A percentile compares a stretch with the other conserved stretches of the same genome.
These are phyloP conservation scores for Mythimna lalbum DNA, from an alignment of 2,888 invertebrate genomes.

Conservation along the genomic window DNA sequence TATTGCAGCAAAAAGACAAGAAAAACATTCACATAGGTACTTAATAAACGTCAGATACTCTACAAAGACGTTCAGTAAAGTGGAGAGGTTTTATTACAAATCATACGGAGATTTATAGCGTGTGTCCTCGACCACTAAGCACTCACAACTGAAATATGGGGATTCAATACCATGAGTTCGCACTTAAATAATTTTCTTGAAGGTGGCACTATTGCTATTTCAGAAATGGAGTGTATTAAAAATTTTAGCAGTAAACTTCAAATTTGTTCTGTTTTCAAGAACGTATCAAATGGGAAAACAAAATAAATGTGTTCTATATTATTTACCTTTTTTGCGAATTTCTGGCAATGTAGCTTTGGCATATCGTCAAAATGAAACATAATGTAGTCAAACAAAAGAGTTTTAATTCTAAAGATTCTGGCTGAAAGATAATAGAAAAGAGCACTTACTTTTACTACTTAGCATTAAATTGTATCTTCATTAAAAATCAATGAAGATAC, in stretches of 20 bases:
- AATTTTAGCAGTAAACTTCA: conserved; percentile 31
- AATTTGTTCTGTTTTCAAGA: conserved; percentile 41
- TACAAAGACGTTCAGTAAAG: conserved; percentile 64
- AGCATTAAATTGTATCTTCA: not conserved
- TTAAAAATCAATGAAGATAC: not conserved
- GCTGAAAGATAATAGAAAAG: not conserved
- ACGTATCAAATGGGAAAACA: conserved; percentile 27
- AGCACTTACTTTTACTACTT: no score
- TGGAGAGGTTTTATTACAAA: conserved; percentile 76
- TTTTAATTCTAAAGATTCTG: not conserved
- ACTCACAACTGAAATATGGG: conserved; percentile 73
- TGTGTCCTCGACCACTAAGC: conserved; percentile 72
- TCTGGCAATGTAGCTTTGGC: conserved; percentile 41
- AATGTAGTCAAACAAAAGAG: conserved; percentile 1
- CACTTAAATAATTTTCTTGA: conserved; percentile 52
- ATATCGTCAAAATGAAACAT: conserved; percentile 18
- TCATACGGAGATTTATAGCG: conserved; percentile 77
- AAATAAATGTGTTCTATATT: conserved; percentile 1
- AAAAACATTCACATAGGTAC: conserved; percentile 51
- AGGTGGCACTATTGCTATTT: conserved; percentile 18
- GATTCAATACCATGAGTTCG: conserved; percentile 67
- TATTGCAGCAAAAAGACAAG: conserved; percentile 48
- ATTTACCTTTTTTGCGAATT: conserved; percentile 41
- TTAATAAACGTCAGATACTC: conserved; percentile 55
- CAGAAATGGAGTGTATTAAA: conserved; percentile 12